Base-by-base conservation (phyloP, 2,888 invertebrate genomes). In the Anorthoa munda region DNA sequence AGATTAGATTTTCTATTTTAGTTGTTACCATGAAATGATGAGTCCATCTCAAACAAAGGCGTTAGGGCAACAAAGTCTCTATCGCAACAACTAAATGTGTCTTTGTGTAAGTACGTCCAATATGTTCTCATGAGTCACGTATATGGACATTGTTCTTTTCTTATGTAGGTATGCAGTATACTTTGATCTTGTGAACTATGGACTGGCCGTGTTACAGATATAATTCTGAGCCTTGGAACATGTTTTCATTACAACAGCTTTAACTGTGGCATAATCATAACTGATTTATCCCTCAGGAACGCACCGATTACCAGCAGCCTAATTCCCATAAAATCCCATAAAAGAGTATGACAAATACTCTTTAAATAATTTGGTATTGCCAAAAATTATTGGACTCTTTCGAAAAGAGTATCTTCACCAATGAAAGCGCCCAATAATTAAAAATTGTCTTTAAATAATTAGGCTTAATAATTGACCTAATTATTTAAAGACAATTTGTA, bases 101-200 rank as follows among this genome's bases (percentile, higher is more conserved):
- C 77, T 85, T 83, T 85, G 83, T 81, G 69, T 69, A 73, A 69
- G 51, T 70, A 71, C 53, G 60, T 72, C 50, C 66, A 75, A 58
- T 76, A 66, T 46, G 45, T 66, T 53, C 61, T 26, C n/a, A 56
- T 85, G 85, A 85, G 66, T 85, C 85, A 85, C 67, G 69, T 67
- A 74, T 67, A 53, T 72, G 77, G 79, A 78, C 76, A 85, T 79
- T 84, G 86, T 77, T 83, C 72, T 72, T 72, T 81, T 72, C 70
- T 53, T 74, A 50, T 56, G 45, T 58, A 45, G 51, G 65, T 46
- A 61, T 45, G 26, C 21, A 59, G 18, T 61, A 61, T 73, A 63
- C 69, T 68, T 75, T 75, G 79, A 77, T 84, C 77, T 73, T 73
- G 66, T 82, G 82, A 60, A 79, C 84, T 79, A 15, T 64, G 39